Conservation (phyloP, 2,113 vertebrate genomes). For the Dipodomys merriami region DNA sequence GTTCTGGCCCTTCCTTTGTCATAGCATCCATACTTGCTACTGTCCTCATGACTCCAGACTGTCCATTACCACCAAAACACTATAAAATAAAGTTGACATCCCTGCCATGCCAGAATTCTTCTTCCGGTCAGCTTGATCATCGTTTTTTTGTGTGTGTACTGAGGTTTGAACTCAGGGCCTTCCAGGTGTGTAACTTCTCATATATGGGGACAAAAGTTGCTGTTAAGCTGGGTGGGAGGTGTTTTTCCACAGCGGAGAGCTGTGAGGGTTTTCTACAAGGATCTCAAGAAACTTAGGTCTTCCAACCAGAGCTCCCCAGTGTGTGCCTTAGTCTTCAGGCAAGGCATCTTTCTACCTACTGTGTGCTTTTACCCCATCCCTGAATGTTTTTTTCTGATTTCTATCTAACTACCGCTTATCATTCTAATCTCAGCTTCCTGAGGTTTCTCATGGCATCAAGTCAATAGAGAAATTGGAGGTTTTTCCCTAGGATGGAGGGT, state of each 20-base stretch:
- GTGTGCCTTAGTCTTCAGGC: background rate
- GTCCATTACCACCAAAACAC: background rate
- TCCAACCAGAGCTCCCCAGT: too few relatives aligned
- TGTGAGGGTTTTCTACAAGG: background rate
- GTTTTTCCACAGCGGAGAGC: background rate
- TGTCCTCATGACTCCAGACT: background rate
- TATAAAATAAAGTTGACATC: constrained; percentile 11
- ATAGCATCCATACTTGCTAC: background rate
- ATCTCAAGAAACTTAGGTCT: background rate
- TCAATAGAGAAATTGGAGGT: constrained; percentile 35
- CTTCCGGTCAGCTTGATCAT: background rate
- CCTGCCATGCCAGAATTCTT: constrained; percentile 30
- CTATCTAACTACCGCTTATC: background rate
- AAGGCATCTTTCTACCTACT: background rate
- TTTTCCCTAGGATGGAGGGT: background rate
- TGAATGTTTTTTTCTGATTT: background rate
- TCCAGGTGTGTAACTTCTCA: too few relatives aligned
- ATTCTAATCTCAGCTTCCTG: background rate
- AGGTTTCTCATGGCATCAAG: background rate
- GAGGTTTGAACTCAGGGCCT: background rate
- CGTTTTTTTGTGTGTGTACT: background rate
- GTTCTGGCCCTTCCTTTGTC: background rate
- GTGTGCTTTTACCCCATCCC: background rate
- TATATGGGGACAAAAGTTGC: background rate
- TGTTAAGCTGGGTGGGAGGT: background rate